phyloP scores from a whole-genome alignment of 2,797 vertebrate genomes.

The Ctenopoma multispine region DNA sequence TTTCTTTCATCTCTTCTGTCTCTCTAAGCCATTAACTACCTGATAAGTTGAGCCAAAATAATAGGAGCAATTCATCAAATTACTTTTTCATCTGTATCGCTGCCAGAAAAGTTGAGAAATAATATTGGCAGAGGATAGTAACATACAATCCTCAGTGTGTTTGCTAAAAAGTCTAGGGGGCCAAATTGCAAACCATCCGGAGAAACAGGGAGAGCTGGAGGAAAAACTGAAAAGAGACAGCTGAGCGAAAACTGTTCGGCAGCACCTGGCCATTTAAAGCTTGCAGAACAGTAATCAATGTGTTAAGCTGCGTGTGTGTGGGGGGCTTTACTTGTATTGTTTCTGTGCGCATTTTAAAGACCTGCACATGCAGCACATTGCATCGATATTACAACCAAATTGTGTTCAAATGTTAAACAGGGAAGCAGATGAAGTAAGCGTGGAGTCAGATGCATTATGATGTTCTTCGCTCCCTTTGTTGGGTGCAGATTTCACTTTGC shows the following conservation, averaged over 20 bases:
- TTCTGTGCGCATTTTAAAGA: constrained; percentile 17
- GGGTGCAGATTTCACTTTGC: constrained; percentile 37
- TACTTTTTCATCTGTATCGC: constrained; percentile 48
- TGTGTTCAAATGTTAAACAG: constrained; percentile 48
- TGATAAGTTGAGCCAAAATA: constrained; percentile 54
- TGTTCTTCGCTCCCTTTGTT: constrained; percentile 31
- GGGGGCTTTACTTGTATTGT: constrained; percentile 23
- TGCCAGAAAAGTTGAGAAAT: constrained; percentile 71
- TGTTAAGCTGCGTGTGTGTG: constrained; percentile 6
- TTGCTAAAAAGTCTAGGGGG: constrained; percentile 72
- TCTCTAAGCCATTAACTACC: constrained; percentile 40
- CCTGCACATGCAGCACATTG: constrained; percentile 11
- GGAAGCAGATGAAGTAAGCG: constrained; percentile 51
- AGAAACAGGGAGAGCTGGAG: constrained; percentile 62
- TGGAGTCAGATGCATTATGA: constrained; percentile 20
- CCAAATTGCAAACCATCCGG: constrained; percentile 63
- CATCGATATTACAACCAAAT: constrained; percentile 24
- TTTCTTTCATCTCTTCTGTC: constrained; percentile 39
- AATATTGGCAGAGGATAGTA: constrained; percentile 64
- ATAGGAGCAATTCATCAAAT: constrained; percentile 56
- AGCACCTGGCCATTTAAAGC: constrained; percentile 66
- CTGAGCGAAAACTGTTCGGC: constrained; percentile 52
- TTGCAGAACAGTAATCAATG: constrained; percentile 50
- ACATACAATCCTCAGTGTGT: constrained; percentile 69
- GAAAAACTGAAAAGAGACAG: constrained; percentile 46